phyloP scores from a whole-genome alignment of 1,140 invertebrate genomes.

The Eupristina koningsbergeri region DNA sequence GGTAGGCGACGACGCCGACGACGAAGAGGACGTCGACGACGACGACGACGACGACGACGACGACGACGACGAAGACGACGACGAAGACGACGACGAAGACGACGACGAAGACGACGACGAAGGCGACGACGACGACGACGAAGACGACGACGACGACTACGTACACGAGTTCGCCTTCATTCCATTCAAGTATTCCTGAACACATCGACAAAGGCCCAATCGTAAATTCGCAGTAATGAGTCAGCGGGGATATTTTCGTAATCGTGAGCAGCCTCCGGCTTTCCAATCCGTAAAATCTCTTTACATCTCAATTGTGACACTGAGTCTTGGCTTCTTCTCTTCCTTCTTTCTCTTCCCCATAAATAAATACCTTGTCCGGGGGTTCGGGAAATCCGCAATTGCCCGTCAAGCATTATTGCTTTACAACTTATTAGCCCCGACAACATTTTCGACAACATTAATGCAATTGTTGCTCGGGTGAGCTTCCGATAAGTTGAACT shows the following conservation, averaged over 20 bases:
- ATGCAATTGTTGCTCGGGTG: neutral
- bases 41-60: neutral
- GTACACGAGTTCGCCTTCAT: neutral
- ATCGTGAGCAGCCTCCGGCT: too few species aligned
- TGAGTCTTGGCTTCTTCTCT: too few species aligned
- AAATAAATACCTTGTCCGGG: neutral
- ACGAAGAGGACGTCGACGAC: neutral
- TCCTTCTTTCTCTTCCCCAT: neutral
- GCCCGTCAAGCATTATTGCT: neutral
- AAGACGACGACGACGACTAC: neutral
- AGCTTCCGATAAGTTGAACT: neutral
- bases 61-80: neutral
- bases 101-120: neutral
- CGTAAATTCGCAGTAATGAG: constrained; percentile 47
- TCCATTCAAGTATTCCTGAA: constrained; percentile 17
- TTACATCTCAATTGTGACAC: constrained; percentile 19
- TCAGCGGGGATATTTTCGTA: constrained; percentile 39
- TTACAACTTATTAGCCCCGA: neutral
- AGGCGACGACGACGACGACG: too few species aligned
- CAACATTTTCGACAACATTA: neutral
- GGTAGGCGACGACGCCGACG: too few species aligned
- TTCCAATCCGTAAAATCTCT: neutral
- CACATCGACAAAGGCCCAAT: constrained; percentile 31
- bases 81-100: too few species aligned
- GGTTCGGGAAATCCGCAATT: neutral